Evolutionary conservation across 2,797 vertebrate genomes (phyloP), one percentile per base, ranked within the genome.

Genomic region (Diglossa cyanea): DNA sequence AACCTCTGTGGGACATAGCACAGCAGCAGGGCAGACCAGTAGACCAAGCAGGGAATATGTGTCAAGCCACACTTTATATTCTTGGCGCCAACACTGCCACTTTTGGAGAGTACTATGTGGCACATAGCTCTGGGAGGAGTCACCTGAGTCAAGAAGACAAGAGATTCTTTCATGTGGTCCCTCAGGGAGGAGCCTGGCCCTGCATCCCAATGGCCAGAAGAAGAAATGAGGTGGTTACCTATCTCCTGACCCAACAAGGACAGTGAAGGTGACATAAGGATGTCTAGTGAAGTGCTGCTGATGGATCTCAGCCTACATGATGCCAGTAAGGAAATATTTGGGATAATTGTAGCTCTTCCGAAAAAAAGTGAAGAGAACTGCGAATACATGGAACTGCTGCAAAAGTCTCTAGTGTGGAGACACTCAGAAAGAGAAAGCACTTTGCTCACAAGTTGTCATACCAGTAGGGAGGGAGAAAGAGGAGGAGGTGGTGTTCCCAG

Each of bases 281-380:
- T 0, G 0, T 24, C 40, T 40, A 19, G 45, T 11, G 35, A 80
- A 44, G 40, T 16, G 26, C n/a, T 68, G 50, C 62, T 5, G 3
- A 4, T 31, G 50, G 25, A 61, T 25, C 37, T 73, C 84, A 70
- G 55, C n/a, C 62, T n/a, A 8, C 0, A 0, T 48, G 37, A 74
- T 42, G 26, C 33, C 42, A 21, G 23, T 33, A 26, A 44, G 40
- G 35, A 90, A 86, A 58, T 57, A 54, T 3, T 78, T 0, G 2
- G n/a, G 42, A 21, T 58, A 77, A 67, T 19, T n/a, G 6, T 39
- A 72, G 30, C 15, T 82, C 3, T 73, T 81, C 30, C 35, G 39
- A 15, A 24, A 51, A 71, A 54, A 39, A 0, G 0, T 33, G 51
- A 78, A 14, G 44, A 73, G 28, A 88, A 44, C 63, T 47, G 44